Base-by-base conservation (phyloP, 1,140 invertebrate genomes). In the Macrobrachium rosenbergii region DNA sequence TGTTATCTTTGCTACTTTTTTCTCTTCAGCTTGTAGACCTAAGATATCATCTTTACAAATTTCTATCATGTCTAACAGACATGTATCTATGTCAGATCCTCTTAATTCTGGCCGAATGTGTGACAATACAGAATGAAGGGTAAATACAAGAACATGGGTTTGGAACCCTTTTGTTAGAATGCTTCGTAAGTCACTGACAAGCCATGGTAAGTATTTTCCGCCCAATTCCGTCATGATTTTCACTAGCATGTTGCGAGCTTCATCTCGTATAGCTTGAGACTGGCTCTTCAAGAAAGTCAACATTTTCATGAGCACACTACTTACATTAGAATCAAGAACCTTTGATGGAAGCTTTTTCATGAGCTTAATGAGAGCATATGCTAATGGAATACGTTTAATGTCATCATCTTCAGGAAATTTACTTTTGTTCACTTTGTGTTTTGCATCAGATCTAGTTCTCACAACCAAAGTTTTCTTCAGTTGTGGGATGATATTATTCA, bases 81-180 rank as follows among this genome's bases (percentile, higher is more conserved):
- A 96, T 19, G 93, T 89, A 91, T 98, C 96, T 12, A 99, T 94
- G 91, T 98, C 95, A 0, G 93, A 94, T 3, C 94, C 92, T 90
- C 94, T 93, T 72, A 97, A 63, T 94, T 91, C 92, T 2, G 92
- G 90, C 89, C 95, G 95, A 76, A 99, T 91, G 63, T 94, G 94
- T 76, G 94, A 94, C 17, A 99, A 91, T 5, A 99, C 93, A 0
- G 95, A 93, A 91, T 99, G 96, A 6, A 98, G 94, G 0, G 98
- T 98, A 88, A 95, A 98, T 5, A 95, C 95, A 19, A 99, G 93
- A 0, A 99, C 97, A 90, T 99, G 98, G 23, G 98, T 94, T 93
- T 99, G 98, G 91, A 96, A 99, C 14, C 98, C 98, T 91, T 95
- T 94, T 0, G 94, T 97, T 76, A 99, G 93, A 11, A 97, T 92